These are phyloP conservation scores for Dendronephthya gigantea DNA, from an alignment of 64 coral and sea anemone genomes.

Conservation along the genomic window DNA sequence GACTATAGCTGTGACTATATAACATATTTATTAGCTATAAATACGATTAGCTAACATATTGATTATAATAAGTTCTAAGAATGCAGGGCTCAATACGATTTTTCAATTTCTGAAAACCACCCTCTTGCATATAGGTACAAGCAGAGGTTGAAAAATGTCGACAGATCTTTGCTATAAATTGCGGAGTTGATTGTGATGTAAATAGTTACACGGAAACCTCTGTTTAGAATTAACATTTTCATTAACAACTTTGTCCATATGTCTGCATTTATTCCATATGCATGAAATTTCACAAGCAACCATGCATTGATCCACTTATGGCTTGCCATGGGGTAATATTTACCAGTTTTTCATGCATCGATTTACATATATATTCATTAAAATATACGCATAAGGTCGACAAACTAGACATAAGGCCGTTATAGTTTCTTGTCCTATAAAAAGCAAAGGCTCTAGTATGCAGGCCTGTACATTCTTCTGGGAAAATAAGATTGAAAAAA, in stretches of 20 bases:
- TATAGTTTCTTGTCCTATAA: no score
- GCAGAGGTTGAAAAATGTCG: no score
- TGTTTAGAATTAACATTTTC: background rate
- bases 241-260: background rate
- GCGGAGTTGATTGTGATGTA: background rate
- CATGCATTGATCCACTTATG: background rate
- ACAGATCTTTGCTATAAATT: background rate
- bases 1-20: no score
- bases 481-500: background rate
- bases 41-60: no score
- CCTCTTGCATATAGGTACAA: no score
- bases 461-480: no score
- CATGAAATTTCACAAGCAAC: background rate
- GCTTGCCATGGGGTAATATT: background rate
- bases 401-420: no score
- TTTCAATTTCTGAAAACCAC: no score
- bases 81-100: no score
- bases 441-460: background rate
- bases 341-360: background rate
- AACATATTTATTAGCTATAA: no score
- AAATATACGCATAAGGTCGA: no score
- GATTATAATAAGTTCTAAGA: no score
- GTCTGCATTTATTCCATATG: background rate
- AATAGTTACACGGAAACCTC: background rate
- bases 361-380: background rate